Evolutionary conservation across 1,140 invertebrate genomes (phyloP).

Genomic region (Drosophila teissieri): DNA sequence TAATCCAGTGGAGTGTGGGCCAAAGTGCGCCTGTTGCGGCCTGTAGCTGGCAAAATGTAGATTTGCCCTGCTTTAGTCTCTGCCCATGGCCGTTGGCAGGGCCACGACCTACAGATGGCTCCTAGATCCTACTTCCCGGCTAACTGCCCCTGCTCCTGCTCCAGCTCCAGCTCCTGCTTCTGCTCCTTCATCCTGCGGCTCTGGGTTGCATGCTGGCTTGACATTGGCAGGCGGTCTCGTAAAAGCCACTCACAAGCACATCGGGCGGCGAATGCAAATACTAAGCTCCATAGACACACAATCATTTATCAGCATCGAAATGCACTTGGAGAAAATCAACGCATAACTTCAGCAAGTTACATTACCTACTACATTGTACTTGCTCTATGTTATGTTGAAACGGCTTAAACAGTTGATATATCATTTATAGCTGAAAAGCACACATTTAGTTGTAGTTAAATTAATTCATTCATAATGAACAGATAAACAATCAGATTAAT

Average conservation of each 20-base stretch:
- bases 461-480: too few species aligned
- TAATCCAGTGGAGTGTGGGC: conserved; percentile 20
- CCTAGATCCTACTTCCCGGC: neutral
- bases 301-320: conserved; percentile 64
- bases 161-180: neutral
- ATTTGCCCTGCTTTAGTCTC: conserved; percentile 49
- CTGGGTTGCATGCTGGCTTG: conserved; percentile 61
- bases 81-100: conserved; percentile 28
- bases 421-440: too few species aligned
- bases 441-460: too few species aligned
- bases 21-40: conserved; percentile 78
- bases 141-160: neutral
- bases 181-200: neutral
- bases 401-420: too few species aligned
- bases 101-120: conserved; percentile 13
- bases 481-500: too few species aligned
- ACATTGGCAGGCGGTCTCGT: conserved; percentile 68
- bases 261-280: conserved; percentile 65
- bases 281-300: conserved; percentile 67
- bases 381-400: too few species aligned
- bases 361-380: neutral
- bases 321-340: conserved; percentile 11
- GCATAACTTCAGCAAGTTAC: too few species aligned
- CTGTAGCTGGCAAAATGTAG: conserved; percentile 75
- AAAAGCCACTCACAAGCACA: conserved; percentile 65